Conservation (phyloP, 1,140 invertebrate genomes). For the Aphidius gifuensis region DNA sequence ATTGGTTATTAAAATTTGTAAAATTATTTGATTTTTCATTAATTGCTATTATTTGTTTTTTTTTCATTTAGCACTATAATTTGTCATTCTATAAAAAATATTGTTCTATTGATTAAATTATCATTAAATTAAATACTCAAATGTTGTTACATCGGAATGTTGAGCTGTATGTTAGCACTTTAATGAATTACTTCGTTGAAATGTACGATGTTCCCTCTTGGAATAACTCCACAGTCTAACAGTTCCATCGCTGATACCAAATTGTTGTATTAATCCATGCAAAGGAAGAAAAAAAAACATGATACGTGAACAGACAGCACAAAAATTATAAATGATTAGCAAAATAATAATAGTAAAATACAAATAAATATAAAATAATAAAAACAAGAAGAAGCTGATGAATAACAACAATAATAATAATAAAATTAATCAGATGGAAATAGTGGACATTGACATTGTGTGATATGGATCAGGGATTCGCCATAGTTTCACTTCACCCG, state of each 20-base stretch:
- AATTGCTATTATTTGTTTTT: no score
- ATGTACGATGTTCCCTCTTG: conserved; percentile 47
- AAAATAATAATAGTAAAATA: conserved; percentile 6
- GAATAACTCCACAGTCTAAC: conserved; percentile 51
- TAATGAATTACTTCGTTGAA: conserved; percentile 52
- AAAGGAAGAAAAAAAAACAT: conserved; percentile 50
- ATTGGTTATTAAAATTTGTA: no score
- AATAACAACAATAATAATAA: conserved; percentile 24
- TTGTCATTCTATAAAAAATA: neutral
- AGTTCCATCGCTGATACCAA: conserved; percentile 46
- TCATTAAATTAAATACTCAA: conserved; percentile 9
- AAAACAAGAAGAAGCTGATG: conserved; percentile 7
- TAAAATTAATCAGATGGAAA: conserved; percentile 49
- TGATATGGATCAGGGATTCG: conserved; percentile 53
- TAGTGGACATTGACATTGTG: conserved; percentile 54
- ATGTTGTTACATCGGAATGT: neutral
- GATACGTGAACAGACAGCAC: conserved; percentile 51
- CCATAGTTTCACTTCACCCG: conserved; percentile 56
- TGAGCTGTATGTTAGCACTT: conserved; percentile 41
- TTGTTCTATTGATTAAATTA: neutral
- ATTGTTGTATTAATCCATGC: conserved; percentile 41
- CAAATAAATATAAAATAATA: conserved; percentile 13
- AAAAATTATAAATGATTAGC: conserved; percentile 33
- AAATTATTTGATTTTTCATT: no score
- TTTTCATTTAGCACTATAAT: neutral